Base-by-base conservation (phyloP, 2,797 vertebrate species). In the Trachurus trachurus region DNA sequence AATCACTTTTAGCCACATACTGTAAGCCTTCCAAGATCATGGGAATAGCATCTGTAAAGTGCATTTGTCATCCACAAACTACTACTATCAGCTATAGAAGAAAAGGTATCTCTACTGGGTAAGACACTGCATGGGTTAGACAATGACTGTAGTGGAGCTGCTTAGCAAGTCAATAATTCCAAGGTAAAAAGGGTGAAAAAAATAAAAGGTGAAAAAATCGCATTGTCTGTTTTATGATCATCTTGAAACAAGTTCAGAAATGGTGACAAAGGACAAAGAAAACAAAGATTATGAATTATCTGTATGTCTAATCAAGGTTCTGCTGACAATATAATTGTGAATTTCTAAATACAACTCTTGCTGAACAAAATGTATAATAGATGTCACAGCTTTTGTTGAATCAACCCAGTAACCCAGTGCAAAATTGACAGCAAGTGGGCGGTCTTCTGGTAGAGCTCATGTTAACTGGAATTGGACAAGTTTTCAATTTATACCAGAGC, bases 401-500 rank as follows among this genome's bases (percentile, higher is more conserved):
- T 39, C 44, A 17, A 76, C 66, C 40, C 53, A 56, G 31, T n/a
- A 22, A 22, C 9, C 13, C 4, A 31, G 54, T 59, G 22, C 3
- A 39, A 72, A 77, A 85, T 50, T 84, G 87, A 89, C 75, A 81
- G 77, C 52, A 56, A 56, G 61, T 69, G 63, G 40, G 58, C n/a
- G 13, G 58, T 71, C 21, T 34, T 76, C 59, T 62, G 42, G 26
- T 79, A 21, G 37, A 66, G 65, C 79, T 86, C 67, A 71, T 65
- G 68, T 76, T 78, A 76, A 80, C 85, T 82, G 80, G 62, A 75
- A 80, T 74, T 89, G 87, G 87, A 88, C 82, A 82, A 82, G 84
- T 81, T 40, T 56, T 84, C 77, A 85, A 68, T 78, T 17, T 71
- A 79, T 76, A 63, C 71, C 60, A 56, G 59, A 79, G 75, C 71